Base-by-base conservation (phyloP, 1,140 invertebrate species). In the Pogonomyrmex barbatus region DNA sequence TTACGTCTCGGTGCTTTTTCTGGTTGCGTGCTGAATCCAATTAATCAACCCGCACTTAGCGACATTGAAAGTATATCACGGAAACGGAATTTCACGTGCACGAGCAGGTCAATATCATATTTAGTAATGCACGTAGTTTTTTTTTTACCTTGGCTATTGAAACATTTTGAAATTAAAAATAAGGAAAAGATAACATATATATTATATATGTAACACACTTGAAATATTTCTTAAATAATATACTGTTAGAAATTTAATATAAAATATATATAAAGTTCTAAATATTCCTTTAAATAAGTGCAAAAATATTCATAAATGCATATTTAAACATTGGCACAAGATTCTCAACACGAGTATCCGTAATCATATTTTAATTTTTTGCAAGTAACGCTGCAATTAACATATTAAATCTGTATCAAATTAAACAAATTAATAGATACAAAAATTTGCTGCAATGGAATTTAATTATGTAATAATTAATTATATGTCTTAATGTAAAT, bases 1-100 rank as follows among this genome's bases (percentile, higher is more conserved):
- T 89, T 78, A 85, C 58, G 73, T 67, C 68, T 75, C 60, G 87
- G 71, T 85, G 87, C 73, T 60, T 58, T 88, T 81, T 81, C 77
- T 58, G 39, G 12, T 88, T 83, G 62, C 52, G 56, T 84, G 33
- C 39, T n/a, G 47, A 70, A 39, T 58, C 6, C 63, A 62, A 65
- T 42, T 88, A 81, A 75, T 83, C 79, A 83, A 45, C 45, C 79
- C 71, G 68, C 79, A 47, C 39, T 73, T 58, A 73, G 54, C 54
- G 79, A 83, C 79, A 83, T 75, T 83, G 54, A 83, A 83, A 83
- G 50, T 82, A 71, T 60, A 75, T 39, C 68, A 73, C 54, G 67
- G 42, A 75, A 75, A 83, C 54, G 42, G 33, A 83, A 83, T 50
- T 73, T 8, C 79, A 73, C 54, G 79, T 82, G 63, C 67, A 60